phyloP scores from a whole-genome alignment of 1,140 invertebrate genomes.

The Temnothorax longispinosus region DNA sequence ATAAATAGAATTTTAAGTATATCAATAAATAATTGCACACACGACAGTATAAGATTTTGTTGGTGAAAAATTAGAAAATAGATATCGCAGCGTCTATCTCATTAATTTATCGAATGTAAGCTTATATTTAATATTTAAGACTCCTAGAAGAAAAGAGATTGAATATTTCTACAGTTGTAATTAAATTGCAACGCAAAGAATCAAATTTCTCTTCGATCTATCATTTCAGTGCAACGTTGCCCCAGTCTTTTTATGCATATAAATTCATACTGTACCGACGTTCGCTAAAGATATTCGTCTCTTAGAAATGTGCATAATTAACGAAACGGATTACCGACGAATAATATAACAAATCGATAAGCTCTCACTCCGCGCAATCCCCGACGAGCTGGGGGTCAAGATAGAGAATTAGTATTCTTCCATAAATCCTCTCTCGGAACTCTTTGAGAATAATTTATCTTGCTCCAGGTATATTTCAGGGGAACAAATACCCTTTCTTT shows the following conservation, averaged over 20 bases:
- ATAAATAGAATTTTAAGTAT: background rate
- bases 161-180: background rate
- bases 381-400: constrained; percentile 12
- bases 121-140: background rate
- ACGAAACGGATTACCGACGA: constrained; percentile 25
- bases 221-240: background rate
- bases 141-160: background rate
- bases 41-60: background rate
- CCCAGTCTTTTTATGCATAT: constrained; percentile 16
- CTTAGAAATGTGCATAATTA: constrained; percentile 55
- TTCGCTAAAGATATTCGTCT: constrained; percentile 28
- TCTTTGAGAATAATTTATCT: constrained; percentile 58
- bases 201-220: constrained; percentile 16
- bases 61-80: background rate
- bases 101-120: background rate
- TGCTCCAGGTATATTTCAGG: background rate
- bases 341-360: constrained; percentile 40
- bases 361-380: background rate
- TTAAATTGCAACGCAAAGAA: constrained; percentile 8
- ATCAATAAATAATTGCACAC: background rate
- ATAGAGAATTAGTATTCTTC: constrained; percentile 53
- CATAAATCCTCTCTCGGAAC: constrained; percentile 6
- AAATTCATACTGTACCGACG: constrained; percentile 1
- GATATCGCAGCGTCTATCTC: background rate
- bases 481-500: constrained; percentile 11